Conservation (phyloP, 2,888 invertebrate species). For the Nemurella pictetii region DNA sequence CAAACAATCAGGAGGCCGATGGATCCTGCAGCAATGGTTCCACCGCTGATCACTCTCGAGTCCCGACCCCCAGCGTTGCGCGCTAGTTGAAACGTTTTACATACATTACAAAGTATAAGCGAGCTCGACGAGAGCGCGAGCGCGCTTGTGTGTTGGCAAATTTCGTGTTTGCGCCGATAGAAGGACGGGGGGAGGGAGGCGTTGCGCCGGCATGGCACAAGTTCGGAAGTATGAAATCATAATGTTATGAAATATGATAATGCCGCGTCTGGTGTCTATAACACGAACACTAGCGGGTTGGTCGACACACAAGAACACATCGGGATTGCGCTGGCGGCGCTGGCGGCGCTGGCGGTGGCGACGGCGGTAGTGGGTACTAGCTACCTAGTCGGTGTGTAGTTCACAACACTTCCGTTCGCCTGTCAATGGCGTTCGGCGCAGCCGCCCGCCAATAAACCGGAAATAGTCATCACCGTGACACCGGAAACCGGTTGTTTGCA, state of each 20-base stretch:
- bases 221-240: slow-evolving; percentile 20
- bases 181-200: not conserved
- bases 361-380: no score
- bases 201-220: not conserved
- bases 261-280: slow-evolving; percentile 11
- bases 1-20: no score
- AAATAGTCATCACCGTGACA: slow-evolving; percentile 29
- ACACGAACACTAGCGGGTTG: slow-evolving; percentile 19
- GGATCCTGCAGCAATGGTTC: no score
- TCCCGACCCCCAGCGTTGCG: not conserved
- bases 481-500: slow-evolving; percentile 34
- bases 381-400: slow-evolving; percentile 12
- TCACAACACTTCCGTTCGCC: slow-evolving; percentile 3
- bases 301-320: not conserved
- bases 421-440: slow-evolving; percentile 29
- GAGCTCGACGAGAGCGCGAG: not conserved
- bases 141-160: not conserved
- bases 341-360: not conserved
- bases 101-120: slow-evolving; percentile 21
- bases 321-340: not conserved
- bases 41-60: not conserved
- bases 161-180: not conserved
- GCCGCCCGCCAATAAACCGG: slow-evolving; percentile 28
- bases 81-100: not conserved
- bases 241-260: slow-evolving; percentile 28